Percentiles rank a stretch among this genome's conserved stretches.
These are phyloP conservation scores for Drosophila miranda DNA, from an alignment of 1,140 invertebrate genomes.

Conservation along the genomic window DNA sequence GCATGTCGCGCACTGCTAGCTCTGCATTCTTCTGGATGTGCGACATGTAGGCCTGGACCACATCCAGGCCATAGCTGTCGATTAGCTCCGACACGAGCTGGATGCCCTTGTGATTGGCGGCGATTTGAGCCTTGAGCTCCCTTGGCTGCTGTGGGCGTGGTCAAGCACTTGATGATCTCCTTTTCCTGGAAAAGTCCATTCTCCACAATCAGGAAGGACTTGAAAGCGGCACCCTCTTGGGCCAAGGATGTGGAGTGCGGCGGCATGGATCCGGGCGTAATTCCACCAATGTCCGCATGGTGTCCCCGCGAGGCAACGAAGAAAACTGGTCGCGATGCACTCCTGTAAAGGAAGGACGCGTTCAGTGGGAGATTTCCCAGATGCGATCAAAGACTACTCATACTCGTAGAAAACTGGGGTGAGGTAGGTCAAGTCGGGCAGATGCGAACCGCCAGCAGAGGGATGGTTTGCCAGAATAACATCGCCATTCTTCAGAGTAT, in stretches of 20 bases:
- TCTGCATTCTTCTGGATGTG: constrained; percentile 98
- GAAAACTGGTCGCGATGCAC: constrained; percentile 90
- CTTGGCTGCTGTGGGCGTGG: constrained; percentile 88
- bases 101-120: constrained; percentile 98
- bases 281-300: constrained; percentile 99
- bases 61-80: constrained; percentile 92
- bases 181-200: constrained; percentile 89
- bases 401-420: constrained; percentile 96
- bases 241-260: constrained; percentile 94
- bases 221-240: constrained; percentile 97
- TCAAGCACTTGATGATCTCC: constrained; percentile 90
- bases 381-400: constrained; percentile 56
- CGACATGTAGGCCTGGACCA: constrained; percentile 98
- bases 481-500: constrained; percentile 92
- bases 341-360: constrained; percentile 25
- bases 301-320: constrained; percentile 99
- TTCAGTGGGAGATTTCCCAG: not conserved
- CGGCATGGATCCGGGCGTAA: constrained; percentile 99
- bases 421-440: constrained; percentile 99
- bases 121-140: constrained; percentile 97
- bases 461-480: constrained; percentile 99
- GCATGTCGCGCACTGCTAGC: constrained; percentile 95
- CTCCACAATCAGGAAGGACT: constrained; percentile 95
- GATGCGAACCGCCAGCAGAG: constrained; percentile 97
- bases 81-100: constrained; percentile 95